Conservation (phyloP, 2,113 vertebrate species). For the Clarias gariepinus region DNA sequence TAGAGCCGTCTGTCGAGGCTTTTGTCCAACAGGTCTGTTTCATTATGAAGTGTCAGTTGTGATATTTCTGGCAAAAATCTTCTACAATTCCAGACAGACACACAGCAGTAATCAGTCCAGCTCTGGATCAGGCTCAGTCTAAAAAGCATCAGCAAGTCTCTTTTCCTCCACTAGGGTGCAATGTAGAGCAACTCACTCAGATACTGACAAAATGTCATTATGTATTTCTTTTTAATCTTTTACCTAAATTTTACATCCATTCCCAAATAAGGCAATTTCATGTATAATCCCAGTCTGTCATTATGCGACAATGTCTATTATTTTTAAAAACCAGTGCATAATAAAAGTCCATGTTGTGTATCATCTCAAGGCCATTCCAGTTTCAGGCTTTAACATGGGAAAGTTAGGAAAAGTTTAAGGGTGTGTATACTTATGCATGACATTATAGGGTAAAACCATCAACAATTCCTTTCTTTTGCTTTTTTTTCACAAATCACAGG, state of each 20-base stretch:
- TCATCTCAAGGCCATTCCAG: neutral
- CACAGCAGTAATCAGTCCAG: neutral
- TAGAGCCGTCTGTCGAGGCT: neutral
- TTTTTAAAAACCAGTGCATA: neutral
- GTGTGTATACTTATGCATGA: neutral
- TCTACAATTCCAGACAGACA: neutral
- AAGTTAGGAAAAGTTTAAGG: neutral
- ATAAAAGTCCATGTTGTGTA: neutral
- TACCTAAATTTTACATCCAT: neutral
- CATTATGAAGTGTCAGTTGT: neutral
- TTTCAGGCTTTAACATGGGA: neutral
- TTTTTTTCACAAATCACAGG: too few species aligned
- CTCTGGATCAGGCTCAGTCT: neutral
- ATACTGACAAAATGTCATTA: neutral
- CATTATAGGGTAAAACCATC: neutral
- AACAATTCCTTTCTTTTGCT: neutral
- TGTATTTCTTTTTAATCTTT: neutral
- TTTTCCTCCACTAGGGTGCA: neutral
- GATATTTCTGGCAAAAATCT: neutral
- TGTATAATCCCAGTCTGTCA: neutral
- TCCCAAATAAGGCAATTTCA: neutral
- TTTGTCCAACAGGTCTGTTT: neutral
- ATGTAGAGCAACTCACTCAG: neutral
- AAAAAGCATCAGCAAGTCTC: neutral
- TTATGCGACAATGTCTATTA: neutral